Percentiles rank a stretch among this genome's conserved stretches.
Evolutionary conservation across 2,888 invertebrate genomes (phyloP).

Genomic region (Oegoconia quadripuncta): DNA sequence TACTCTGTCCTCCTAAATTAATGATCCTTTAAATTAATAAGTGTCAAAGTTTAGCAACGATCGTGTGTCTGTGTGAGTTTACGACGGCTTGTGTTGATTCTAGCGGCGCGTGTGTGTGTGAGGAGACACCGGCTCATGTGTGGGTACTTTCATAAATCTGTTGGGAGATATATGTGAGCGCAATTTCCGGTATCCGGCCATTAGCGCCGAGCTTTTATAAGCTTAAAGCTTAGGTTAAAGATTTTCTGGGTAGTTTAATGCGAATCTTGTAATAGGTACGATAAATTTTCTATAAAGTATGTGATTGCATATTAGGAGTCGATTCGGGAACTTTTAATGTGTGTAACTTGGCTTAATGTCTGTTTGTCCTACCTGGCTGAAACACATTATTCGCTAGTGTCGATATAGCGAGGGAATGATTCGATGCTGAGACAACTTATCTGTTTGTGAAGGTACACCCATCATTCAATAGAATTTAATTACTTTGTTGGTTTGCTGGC

Average conservation of each 20-base stretch:
- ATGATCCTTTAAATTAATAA: slow-evolving; percentile 73
- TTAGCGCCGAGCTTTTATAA: slow-evolving; percentile 85
- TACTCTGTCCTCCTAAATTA: slow-evolving; percentile 55
- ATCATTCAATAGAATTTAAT: slow-evolving; percentile 18
- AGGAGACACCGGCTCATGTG: slow-evolving; percentile 77
- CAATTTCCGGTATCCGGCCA: slow-evolving; percentile 95
- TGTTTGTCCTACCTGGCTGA: slow-evolving; percentile 45
- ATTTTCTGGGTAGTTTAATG: slow-evolving; percentile 80
- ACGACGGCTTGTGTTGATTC: slow-evolving; percentile 28
- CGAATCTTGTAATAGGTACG: slow-evolving; percentile 79
- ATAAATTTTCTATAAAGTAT: slow-evolving; percentile 79
- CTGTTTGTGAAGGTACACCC: too few species aligned
- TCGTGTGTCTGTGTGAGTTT: slow-evolving; percentile 34
- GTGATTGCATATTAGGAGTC: slow-evolving; percentile 78
- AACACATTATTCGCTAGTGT: slow-evolving; percentile 6
- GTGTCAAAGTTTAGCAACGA: slow-evolving; percentile 64
- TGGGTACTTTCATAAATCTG: slow-evolving; percentile 93
- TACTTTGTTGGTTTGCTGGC: slow-evolving; percentile 8
- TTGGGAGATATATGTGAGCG: slow-evolving; percentile 93
- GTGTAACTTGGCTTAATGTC: slow-evolving; percentile 75
- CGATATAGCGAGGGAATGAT: slow-evolving; percentile 8
- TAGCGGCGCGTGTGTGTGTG: slow-evolving; percentile 38
- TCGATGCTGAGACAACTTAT: too few species aligned
- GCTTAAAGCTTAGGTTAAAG: slow-evolving; percentile 81
- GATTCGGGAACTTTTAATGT: slow-evolving; percentile 76